phyloP scores from a whole-genome alignment of 2,113 vertebrate genomes.

The Nothoprocta pentlandii region DNA sequence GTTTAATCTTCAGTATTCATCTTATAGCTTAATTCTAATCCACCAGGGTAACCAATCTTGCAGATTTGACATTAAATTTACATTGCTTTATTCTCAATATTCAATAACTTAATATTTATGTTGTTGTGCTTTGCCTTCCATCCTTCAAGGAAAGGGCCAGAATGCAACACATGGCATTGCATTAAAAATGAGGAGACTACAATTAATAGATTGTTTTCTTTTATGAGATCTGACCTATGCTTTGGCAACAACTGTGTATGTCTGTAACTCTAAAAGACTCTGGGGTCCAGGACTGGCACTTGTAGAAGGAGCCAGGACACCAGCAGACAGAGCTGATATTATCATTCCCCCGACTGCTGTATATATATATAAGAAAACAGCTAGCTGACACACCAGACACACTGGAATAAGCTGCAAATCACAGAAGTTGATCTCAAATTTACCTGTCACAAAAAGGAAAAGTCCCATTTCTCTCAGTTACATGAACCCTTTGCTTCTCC shows the following conservation, averaged over 20 bases:
- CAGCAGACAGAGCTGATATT: background rate
- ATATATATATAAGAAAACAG: background rate
- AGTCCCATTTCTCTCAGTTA: background rate
- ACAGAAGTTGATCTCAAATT: background rate
- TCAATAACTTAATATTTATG: background rate
- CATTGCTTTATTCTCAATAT: background rate
- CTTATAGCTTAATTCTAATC: background rate
- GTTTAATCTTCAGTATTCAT: background rate
- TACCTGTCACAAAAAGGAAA: background rate
- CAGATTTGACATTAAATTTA: background rate
- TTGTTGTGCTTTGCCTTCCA: background rate
- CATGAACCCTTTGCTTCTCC: background rate
- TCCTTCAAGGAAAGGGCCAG: background rate
- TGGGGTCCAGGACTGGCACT: background rate
- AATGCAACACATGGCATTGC: background rate
- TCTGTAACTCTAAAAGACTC: background rate
- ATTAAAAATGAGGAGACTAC: background rate
- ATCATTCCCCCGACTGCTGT: background rate
- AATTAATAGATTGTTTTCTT: background rate
- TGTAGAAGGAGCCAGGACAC: background rate
- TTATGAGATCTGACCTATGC: background rate
- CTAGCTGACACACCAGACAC: background rate
- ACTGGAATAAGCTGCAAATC: accelerated
- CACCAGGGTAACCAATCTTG: background rate
- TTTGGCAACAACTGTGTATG: accelerated